Evolutionary conservation across 2,797 vertebrate species (phyloP).

Genomic region (Gila robusta): DNA sequence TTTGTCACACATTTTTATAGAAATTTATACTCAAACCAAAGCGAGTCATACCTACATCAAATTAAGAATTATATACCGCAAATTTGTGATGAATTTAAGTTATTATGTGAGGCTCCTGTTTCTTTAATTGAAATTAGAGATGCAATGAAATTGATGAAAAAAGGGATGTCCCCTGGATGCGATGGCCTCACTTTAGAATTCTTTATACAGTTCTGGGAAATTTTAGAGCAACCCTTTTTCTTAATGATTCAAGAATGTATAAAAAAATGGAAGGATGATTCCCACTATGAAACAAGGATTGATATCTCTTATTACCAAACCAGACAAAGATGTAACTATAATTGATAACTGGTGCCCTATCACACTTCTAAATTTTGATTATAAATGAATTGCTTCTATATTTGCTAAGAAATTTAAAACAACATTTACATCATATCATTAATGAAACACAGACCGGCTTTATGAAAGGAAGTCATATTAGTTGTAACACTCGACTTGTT

Average conservation of each 20-base stretch:
- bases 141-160: too few relatives aligned
- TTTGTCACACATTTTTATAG: background rate
- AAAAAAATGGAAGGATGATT: background rate
- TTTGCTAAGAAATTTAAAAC: too few relatives aligned
- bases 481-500: too few relatives aligned
- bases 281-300: background rate
- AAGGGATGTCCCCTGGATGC: background rate
- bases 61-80: background rate
- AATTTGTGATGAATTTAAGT: background rate
- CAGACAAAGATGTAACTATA: background rate
- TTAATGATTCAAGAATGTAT: background rate
- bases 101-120: background rate
- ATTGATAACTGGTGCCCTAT: background rate
- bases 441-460: too few relatives aligned
- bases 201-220: background rate
- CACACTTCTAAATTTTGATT: too few relatives aligned
- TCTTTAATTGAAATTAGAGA: background rate
- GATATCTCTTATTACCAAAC: background rate
- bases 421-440: too few relatives aligned
- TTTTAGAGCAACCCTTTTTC: background rate
- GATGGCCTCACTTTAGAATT: background rate
- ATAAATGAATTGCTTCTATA: too few relatives aligned
- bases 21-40: background rate
- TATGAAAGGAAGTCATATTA: too few relatives aligned
- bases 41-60: background rate